phyloP scores from a whole-genome alignment of 1,140 invertebrate genomes.

The Hydropsyche tenuis region DNA sequence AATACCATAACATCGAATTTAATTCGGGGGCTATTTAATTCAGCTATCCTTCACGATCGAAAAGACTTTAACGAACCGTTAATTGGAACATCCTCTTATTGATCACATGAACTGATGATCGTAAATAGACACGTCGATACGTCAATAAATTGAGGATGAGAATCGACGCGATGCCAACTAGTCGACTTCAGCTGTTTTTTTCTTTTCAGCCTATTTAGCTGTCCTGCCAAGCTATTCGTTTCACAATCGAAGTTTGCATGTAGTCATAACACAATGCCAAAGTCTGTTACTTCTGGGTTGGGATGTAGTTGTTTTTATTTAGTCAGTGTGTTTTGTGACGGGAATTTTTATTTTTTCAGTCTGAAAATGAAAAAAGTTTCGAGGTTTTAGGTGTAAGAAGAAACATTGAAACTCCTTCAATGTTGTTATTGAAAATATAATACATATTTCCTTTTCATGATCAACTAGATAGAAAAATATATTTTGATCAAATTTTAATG shows the following conservation, averaged over 20 bases:
- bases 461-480: too few relatives aligned
- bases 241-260: constrained; percentile 5
- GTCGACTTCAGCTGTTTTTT: background rate
- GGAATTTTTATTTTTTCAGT: too few relatives aligned
- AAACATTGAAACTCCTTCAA: too few relatives aligned
- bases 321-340: too few relatives aligned
- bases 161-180: constrained; percentile 10
- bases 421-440: too few relatives aligned
- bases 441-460: too few relatives aligned
- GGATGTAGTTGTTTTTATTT: too few relatives aligned
- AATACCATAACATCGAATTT: too few relatives aligned
- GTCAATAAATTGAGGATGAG: background rate
- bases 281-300: background rate
- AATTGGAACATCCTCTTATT: background rate
- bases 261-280: background rate
- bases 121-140: constrained; percentile 7
- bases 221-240: constrained; percentile 29
- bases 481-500: too few relatives aligned
- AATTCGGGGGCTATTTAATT: too few relatives aligned
- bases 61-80: background rate
- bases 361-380: too few relatives aligned
- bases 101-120: background rate
- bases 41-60: background rate
- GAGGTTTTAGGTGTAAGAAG: too few relatives aligned
- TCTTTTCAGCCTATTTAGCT: background rate